A percentile compares a stretch with the other conserved stretches of the same genome.
These are phyloP conservation scores for Ahaetulla prasina DNA, from an alignment of 2,113 vertebrate genomes.

Conservation along the genomic window DNA sequence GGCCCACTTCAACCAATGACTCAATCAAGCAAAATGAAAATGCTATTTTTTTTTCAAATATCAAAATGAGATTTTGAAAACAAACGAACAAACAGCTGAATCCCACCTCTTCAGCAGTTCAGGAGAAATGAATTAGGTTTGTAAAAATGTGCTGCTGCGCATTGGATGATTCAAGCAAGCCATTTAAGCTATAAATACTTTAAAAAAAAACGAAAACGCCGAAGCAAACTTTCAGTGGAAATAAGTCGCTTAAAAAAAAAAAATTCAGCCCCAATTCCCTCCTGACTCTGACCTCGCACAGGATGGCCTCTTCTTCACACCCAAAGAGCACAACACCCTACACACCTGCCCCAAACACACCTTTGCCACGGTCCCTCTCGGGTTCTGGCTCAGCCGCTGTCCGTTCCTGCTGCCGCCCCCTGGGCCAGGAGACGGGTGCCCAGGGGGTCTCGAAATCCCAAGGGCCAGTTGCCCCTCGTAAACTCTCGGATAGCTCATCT, in stretches of 20 bases:
- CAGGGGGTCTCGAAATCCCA: not conserved
- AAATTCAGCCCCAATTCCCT: not conserved
- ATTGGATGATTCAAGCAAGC: not conserved
- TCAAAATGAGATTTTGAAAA: too few relatives aligned
- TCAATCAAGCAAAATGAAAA: not conserved
- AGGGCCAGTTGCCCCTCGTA: not conserved
- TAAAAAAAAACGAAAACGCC: not conserved
- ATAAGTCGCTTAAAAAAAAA: not conserved
- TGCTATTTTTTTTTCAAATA: too few relatives aligned
- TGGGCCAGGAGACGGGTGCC: not conserved
- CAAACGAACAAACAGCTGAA: not conserved
- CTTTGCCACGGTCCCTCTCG: not conserved
- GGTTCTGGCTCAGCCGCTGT: constrained; percentile 32
- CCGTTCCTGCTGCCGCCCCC: constrained; percentile 41
- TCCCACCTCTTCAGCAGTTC: not conserved
- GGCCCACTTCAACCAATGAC: not conserved
- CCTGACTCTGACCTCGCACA: fast-evolving
- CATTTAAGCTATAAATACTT: not conserved
- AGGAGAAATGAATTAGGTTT: not conserved
- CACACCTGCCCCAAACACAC: not conserved
- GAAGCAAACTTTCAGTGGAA: not conserved
- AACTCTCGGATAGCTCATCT: not conserved
- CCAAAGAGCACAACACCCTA: not conserved
- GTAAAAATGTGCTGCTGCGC: not conserved
- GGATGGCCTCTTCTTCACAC: not conserved